Conservation (phyloP, 2,113 vertebrate species). For the Ellobius talpinus region DNA sequence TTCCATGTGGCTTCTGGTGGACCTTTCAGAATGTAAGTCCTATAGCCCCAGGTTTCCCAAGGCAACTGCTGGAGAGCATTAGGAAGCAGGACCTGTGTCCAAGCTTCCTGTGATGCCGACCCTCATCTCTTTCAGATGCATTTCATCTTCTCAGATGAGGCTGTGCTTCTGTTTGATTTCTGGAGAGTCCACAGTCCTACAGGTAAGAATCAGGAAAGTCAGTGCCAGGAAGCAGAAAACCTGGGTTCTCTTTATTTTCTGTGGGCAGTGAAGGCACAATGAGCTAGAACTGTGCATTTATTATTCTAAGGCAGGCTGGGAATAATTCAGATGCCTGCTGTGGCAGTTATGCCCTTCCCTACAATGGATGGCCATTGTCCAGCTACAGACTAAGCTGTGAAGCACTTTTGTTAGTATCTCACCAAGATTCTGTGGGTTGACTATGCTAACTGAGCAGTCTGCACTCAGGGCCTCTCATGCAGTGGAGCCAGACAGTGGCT, state of each 20-base stretch:
- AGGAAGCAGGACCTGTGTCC: not conserved
- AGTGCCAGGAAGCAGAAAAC: not conserved
- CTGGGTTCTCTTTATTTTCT: not conserved
- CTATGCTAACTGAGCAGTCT: not conserved
- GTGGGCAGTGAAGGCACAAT: not conserved
- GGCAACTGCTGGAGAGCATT: not conserved
- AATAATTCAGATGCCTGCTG: not conserved
- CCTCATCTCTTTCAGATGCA: constrained; percentile 91
- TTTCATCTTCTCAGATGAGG: constrained; percentile 91
- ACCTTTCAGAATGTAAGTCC: not conserved
- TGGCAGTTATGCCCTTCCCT: not conserved
- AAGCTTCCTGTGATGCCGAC: not conserved
- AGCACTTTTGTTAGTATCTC: not conserved
- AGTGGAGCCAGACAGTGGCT: not conserved
- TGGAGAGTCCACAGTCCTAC: constrained; percentile 92
- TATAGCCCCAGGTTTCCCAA: not conserved
- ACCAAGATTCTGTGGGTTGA: not conserved
- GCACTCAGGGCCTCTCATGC: not conserved
- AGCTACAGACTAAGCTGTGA: not conserved
- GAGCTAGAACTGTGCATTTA: not conserved
- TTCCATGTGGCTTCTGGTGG: not conserved
- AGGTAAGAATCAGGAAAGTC: constrained; percentile 87
- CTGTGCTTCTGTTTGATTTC: constrained; percentile 95
- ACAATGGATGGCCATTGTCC: not conserved
- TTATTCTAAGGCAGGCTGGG: constrained; percentile 20